Evolutionary conservation across 2,797 vertebrate species (phyloP).

Genomic region (Corythornis leucogaster): DNA sequence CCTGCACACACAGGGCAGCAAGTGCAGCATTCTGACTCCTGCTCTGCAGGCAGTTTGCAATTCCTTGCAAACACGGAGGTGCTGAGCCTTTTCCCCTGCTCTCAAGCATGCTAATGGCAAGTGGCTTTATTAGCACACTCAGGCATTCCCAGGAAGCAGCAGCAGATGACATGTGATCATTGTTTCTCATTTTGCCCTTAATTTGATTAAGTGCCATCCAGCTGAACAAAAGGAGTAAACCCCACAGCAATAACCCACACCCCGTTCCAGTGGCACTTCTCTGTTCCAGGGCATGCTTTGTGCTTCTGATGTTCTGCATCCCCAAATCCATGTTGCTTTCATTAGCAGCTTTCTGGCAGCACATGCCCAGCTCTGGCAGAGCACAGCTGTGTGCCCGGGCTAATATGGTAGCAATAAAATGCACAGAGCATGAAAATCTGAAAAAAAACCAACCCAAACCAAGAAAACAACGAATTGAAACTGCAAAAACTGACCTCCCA

Average conservation of each 20-base stretch:
- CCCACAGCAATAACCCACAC: background rate
- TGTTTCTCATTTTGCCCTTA: constrained; percentile 79
- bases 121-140: constrained; percentile 64
- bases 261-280: background rate
- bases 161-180: constrained; percentile 77
- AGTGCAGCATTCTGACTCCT: constrained; percentile 25
- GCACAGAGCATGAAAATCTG: background rate
- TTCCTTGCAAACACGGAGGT: constrained; percentile 75
- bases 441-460: background rate
- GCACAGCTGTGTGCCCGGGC: background rate
- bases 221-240: constrained; percentile 43
- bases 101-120: constrained; percentile 71
- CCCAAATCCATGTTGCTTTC: background rate
- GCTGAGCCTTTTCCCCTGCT: constrained; percentile 72
- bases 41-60: constrained; percentile 69
- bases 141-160: constrained; percentile 71
- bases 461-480: background rate
- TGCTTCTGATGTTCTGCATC: constrained; percentile 12
- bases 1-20: constrained; percentile 45
- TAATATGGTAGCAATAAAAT: background rate
- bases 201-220: constrained; percentile 77
- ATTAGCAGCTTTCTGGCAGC: background rate
- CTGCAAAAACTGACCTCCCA: background rate
- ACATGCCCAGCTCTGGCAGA: background rate
- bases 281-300: background rate